phyloP scores from a whole-genome alignment of 2,113 vertebrate genomes.

The Mohoua ochrocephala region DNA sequence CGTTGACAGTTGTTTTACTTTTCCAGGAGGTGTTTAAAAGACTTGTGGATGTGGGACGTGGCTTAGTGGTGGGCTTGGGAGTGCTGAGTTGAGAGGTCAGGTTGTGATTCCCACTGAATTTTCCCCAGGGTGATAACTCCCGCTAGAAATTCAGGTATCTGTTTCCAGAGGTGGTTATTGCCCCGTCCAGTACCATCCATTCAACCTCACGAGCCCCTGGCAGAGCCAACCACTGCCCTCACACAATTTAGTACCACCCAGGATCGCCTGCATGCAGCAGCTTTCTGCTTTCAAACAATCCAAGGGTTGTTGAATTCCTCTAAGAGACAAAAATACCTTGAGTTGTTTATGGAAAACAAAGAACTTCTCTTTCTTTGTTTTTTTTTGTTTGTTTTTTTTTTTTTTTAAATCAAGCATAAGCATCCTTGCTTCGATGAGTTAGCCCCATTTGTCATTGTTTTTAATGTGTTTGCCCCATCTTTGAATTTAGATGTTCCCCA shows the following conservation, averaged over 20 bases:
- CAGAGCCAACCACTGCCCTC: neutral
- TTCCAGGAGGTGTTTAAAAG: neutral
- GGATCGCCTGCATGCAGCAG: neutral
- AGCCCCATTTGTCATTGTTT: neutral
- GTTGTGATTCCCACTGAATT: neutral
- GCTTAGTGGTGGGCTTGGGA: neutral
- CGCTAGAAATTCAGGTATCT: neutral
- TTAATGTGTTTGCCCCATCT: neutral
- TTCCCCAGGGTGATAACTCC: neutral
- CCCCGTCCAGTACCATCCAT: neutral
- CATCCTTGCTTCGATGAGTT: neutral
- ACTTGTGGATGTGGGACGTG: neutral
- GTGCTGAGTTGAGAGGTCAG: neutral
- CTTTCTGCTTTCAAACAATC: neutral
- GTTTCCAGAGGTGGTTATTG: neutral
- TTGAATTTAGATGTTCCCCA: neutral
- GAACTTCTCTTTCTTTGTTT: neutral
- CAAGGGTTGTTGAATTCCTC: neutral
- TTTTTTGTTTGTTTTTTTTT: too few species aligned
- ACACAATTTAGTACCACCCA: neutral
- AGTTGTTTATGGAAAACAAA: neutral
- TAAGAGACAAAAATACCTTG: neutral
- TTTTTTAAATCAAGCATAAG: neutral
- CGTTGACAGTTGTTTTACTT: neutral
- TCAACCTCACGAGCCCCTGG: neutral